phyloP scores from a whole-genome alignment of 2,113 vertebrate species.

The Hucho hucho region DNA sequence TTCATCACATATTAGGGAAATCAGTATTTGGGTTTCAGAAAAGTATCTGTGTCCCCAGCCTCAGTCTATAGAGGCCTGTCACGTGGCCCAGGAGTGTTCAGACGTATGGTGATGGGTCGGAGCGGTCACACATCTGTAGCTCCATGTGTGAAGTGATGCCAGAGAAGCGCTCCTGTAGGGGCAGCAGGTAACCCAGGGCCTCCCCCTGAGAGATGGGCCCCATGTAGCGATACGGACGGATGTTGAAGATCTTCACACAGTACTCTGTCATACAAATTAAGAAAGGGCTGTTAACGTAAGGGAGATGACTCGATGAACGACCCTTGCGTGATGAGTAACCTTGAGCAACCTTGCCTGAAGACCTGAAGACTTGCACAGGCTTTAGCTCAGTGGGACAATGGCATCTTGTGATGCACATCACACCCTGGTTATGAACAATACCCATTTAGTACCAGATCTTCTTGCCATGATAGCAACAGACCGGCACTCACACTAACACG shows the following conservation, averaged over 20 bases:
- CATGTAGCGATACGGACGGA: slow-evolving; percentile 51
- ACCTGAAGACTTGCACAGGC: no score
- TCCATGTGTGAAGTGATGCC: slow-evolving; percentile 68
- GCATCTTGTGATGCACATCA: no score
- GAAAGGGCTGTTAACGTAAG: neutral
- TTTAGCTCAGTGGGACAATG: no score
- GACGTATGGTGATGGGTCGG: slow-evolving; percentile 64
- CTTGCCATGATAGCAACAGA: no score
- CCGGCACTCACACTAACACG: no score
- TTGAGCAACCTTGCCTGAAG: no score
- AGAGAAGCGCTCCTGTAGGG: slow-evolving; percentile 60
- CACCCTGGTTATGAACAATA: no score
- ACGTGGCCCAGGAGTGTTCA: slow-evolving; percentile 28
- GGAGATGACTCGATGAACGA: neutral
- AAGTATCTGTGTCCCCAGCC: no score
- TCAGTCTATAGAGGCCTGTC: no score
- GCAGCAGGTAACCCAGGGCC: slow-evolving; percentile 62
- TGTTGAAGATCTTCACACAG: slow-evolving; percentile 66
- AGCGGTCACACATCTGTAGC: slow-evolving; percentile 64
- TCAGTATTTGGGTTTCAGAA: no score
- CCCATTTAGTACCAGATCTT: no score
- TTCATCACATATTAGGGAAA: no score
- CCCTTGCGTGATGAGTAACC: neutral
- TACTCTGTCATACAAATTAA: slow-evolving; percentile 33
- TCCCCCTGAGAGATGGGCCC: slow-evolving; percentile 48